Base-by-base conservation (phyloP, 1,140 invertebrate genomes). In the Psix sp. region DNA sequence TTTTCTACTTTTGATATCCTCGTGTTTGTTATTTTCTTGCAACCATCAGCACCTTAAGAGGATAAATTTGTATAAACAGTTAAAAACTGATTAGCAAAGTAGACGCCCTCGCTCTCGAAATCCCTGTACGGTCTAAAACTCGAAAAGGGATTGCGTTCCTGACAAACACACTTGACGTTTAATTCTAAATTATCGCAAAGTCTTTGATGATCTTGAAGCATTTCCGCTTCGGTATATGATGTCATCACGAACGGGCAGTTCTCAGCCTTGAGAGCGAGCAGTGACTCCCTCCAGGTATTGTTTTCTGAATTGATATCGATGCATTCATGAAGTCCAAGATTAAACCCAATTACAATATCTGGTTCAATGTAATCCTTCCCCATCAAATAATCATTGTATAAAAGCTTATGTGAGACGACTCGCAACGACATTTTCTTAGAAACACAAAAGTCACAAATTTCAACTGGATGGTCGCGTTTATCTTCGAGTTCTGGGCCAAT, bases 71-170 rank as follows among this genome's bases (percentile, higher is more conserved):
- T 24, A 49, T 84, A 86, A 43, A 84, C 68, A 43, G 75, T 76
- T 21, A 86, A 4, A 62, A 77, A 82, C 13, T 84, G 76, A 77
- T 86, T 85, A 26, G 78, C 78, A 68, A 82, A 83, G 51, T 70
- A 84, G 38, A 84, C 56, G 0, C 56, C 65, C 20, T 81, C 81
- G 15, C 38, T 74, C 29, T 81, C 81, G 68, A 79, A 81, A 68
- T 83, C 79, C 63, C 84, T 80, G 24, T 80, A 73, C 2, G 82
- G 82, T 66, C 79, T 77, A 15, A 82, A 46, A 62, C 83, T 82
- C 0, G 77, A 78, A 46, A 80, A 86, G 15, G 76, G 76, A 76
- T 86, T 86, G 15, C 48, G 43, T 46, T 76, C 74, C 6, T 57
- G 72, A 10, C 40, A 80, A 42, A 74, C 4, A 48, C 38, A 77